Evolutionary conservation across 2,888 invertebrate species (phyloP).

Genomic region (Busseola fusca): DNA sequence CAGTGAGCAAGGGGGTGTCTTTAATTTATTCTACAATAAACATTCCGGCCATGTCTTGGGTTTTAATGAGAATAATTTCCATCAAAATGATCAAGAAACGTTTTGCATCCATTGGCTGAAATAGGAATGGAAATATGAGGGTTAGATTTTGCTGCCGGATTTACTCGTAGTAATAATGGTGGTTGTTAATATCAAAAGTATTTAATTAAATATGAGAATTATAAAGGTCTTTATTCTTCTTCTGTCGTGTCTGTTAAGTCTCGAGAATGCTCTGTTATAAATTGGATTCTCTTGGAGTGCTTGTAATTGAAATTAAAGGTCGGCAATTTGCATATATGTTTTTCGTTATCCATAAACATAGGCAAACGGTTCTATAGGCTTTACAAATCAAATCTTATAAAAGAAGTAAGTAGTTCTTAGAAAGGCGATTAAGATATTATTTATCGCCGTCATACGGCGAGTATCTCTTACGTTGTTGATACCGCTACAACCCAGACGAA

Average conservation of each 20-base stretch:
- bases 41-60: constrained; percentile 59
- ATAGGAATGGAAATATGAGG: constrained; percentile 51
- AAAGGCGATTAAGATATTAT: too few relatives aligned
- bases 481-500: too few relatives aligned
- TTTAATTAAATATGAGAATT: constrained; percentile 26
- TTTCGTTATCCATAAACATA: too few relatives aligned
- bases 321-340: not conserved
- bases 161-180: constrained; percentile 13
- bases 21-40: constrained; percentile 64
- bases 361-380: too few relatives aligned
- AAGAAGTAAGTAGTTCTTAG: too few relatives aligned
- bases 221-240: constrained; percentile 2
- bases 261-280: not conserved
- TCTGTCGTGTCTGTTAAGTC: not conserved
- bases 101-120: constrained; percentile 51
- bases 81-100: constrained; percentile 59
- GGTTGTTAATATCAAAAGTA: constrained; percentile 22
- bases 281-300: not conserved
- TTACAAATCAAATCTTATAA: too few relatives aligned
- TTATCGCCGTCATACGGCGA: too few relatives aligned
- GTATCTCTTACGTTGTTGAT: too few relatives aligned
- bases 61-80: constrained; percentile 68
- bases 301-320: not conserved
- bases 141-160: constrained; percentile 29
- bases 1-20: constrained; percentile 34